Evolutionary conservation across 1,140 invertebrate genomes (phyloP).

Genomic region (Scaptomyza graminum): DNA sequence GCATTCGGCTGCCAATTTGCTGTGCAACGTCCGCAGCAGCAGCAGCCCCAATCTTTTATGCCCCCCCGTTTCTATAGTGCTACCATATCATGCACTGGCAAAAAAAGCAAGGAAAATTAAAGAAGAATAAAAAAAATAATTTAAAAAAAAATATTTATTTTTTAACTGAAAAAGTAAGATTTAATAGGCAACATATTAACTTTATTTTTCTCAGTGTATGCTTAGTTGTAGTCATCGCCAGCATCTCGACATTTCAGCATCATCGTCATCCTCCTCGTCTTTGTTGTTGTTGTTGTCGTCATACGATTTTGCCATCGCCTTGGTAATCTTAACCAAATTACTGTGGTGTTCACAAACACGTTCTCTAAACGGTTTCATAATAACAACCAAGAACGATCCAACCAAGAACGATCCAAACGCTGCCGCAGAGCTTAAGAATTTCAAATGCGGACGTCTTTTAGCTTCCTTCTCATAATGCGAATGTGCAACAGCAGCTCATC

Average conservation of each 20-base stretch:
- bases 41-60: constrained; percentile 6
- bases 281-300: constrained; percentile 5
- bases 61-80: neutral
- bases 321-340: constrained; percentile 81
- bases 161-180: no score
- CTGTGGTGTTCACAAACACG: constrained; percentile 82
- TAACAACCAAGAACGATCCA: constrained; percentile 48
- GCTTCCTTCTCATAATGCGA: constrained; percentile 67
- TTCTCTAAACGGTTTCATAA: constrained; percentile 83
- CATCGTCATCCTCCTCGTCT: neutral
- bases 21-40: constrained; percentile 43
- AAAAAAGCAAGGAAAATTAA: no score
- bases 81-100: no score
- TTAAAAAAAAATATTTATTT: no score
- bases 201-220: neutral
- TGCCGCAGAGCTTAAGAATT: constrained; percentile 63
- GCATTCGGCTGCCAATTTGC: constrained; percentile 34
- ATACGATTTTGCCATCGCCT: constrained; percentile 53
- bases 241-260: neutral
- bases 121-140: no score
- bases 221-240: constrained; percentile 12
- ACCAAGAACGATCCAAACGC: constrained; percentile 1
- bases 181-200: no score
- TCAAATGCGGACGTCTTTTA: constrained; percentile 41
- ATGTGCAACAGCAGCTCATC: constrained; percentile 38